Evolutionary conservation across 1,140 invertebrate species (phyloP).

Genomic region (Laupala kohalensis): DNA sequence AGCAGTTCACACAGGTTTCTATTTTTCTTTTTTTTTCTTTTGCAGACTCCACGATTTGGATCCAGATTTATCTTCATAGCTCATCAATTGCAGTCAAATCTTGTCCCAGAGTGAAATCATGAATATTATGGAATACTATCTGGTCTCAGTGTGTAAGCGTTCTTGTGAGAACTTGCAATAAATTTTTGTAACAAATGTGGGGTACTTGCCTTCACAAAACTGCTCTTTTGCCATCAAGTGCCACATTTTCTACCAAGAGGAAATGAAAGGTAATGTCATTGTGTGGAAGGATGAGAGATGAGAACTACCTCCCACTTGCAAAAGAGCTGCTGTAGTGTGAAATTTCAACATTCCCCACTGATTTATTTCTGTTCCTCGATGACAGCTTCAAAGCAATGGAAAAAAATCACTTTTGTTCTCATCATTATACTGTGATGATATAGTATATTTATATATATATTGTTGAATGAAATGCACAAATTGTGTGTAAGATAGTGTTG

Average conservation of each 20-base stretch:
- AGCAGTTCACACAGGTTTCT: no score
- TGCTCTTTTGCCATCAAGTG: not conserved
- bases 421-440: not conserved
- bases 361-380: not conserved
- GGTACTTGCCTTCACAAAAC: not conserved
- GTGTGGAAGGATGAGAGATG: not conserved
- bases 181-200: not conserved
- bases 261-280: not conserved
- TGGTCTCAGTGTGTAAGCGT: no score
- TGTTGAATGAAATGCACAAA: not conserved
- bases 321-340: not conserved
- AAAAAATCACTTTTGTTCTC: not conserved
- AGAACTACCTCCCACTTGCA: not conserved
- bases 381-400: not conserved
- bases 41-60: not conserved
- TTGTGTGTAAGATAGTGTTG: not conserved
- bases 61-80: not conserved
- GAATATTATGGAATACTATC: not conserved
- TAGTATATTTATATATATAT: not conserved
- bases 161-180: not conserved
- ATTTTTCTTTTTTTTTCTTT: not conserved
- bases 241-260: not conserved
- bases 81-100: not conserved
- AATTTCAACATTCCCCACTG: not conserved
- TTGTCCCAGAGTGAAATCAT: not conserved